Evolutionary conservation across 2,797 vertebrate genomes (phyloP), one percentile per base, ranked within the genome.

Genomic region (Phoebastria nigripes): DNA sequence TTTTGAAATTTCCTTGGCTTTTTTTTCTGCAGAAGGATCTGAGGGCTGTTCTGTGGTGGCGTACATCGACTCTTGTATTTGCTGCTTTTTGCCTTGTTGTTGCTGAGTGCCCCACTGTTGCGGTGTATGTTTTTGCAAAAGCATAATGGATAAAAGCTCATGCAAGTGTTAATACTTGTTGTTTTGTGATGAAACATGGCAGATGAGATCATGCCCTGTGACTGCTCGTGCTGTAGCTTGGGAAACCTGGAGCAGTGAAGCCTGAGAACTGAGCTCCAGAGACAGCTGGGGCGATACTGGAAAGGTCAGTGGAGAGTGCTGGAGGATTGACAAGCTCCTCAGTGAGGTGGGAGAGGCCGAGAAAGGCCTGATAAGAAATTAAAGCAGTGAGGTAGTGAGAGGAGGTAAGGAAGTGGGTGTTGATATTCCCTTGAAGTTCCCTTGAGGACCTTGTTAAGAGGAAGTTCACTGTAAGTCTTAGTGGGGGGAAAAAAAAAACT

Each of bases 241-340:
- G 86, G 74, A 87, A 89, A 94, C 20, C 31, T 85, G 63, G 51
- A 84, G 69, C 83, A 77, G 44, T 85, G 78, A 93, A 91, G 92
- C 71, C 93, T 91, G 93, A 95, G 91, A 95, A 14, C 58, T 86
- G 82, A 94, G 73, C 82, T 95, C 87, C 62, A 82, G 77, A 79
- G 71, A 69, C 67, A 83, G 72, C 74, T 91, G 87, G 52, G 54
- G 56, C 4, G 14, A 71, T 51, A 12, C 33, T 66, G 87, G 70
- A 96, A 94, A 92, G 90, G 79, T 93, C 91, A 86, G 21, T 21
- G 83, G 69, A 91, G 63, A 90, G 67, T 69, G 82, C 83, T 0
- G 0, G 71, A 77, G 90, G 82, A 90, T 17, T 71, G 80, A 73
- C 4, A 25, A 81, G 46, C 63, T 90, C 56, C n/a, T 89, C 10